These are phyloP conservation scores for Muntiacus reevesi DNA, from an alignment of 2,113 vertebrate species.

Conservation along the genomic window DNA sequence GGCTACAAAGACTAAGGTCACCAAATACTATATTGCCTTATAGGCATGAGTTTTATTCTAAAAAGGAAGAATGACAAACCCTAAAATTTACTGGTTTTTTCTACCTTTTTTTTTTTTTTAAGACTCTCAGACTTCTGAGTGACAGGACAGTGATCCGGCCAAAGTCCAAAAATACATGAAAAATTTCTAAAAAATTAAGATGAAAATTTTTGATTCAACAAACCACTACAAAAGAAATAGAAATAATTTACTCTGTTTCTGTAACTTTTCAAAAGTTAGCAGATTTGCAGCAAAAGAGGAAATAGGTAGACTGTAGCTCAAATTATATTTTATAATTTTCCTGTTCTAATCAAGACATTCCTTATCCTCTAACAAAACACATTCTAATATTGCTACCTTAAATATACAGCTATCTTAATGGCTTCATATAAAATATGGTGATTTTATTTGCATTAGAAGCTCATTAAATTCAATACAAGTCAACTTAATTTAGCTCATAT, in stretches of 20 bases:
- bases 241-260: background rate
- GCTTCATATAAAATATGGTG: background rate
- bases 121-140: background rate
- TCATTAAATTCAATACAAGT: constrained; percentile 11
- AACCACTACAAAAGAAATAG: background rate
- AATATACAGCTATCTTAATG: background rate
- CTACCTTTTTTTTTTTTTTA: background rate
- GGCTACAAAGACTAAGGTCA: background rate
- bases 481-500: background rate
- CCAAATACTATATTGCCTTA: background rate
- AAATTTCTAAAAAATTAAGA: background rate
- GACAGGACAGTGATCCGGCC: background rate
- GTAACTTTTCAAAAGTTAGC: background rate
- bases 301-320: background rate
- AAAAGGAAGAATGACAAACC: background rate
- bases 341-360: constrained; percentile 2
- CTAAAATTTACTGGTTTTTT: background rate
- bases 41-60: background rate
- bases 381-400: background rate
- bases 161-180: background rate
- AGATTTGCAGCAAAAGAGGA: constrained; percentile 3
- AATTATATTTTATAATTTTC: constrained; percentile 28
- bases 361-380: background rate
- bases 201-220: background rate
- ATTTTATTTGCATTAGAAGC: background rate